Evolutionary conservation across 2,888 invertebrate species (phyloP).

Genomic region (Oxystoma pomonae): DNA sequence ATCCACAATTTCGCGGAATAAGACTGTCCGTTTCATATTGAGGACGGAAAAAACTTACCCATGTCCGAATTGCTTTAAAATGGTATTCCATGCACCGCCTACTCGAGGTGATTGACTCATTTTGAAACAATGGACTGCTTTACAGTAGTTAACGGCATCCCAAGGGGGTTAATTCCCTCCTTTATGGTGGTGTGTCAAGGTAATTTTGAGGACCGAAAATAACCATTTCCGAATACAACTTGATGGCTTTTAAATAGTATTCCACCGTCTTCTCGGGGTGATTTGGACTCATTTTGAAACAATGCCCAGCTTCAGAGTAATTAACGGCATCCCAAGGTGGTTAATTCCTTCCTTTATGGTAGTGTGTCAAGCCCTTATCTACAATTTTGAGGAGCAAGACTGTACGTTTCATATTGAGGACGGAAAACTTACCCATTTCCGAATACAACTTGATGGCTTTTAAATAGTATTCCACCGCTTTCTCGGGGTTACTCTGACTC

Average conservation of each 20-base stretch:
- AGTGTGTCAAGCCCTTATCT: no score
- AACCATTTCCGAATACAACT: constrained; percentile 97
- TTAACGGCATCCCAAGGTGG: no score
- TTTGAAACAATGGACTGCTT: constrained; percentile 93
- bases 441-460: constrained; percentile 96
- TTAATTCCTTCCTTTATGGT: no score
- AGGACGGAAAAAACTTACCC: no score
- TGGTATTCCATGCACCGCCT: constrained; percentile 86
- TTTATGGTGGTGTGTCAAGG: no score
- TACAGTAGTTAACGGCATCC: constrained; percentile 89
- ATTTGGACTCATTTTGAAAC: constrained; percentile 83
- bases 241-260: constrained; percentile 85
- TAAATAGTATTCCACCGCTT: constrained; percentile 81
- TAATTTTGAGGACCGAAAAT: no score
- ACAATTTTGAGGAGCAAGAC: no score
- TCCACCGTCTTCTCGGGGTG: constrained; percentile 75
- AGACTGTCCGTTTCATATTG: no score
- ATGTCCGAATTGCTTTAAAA: constrained; percentile 89
- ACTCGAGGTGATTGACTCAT: constrained; percentile 63
- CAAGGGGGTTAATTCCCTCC: no score
- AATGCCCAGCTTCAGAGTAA: constrained; percentile 92
- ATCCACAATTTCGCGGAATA: no score
- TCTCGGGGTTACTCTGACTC: constrained; percentile 55
- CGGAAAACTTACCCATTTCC: constrained; percentile 90
- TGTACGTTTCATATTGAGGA: no score